Evolutionary conservation across 2,888 invertebrate genomes (phyloP).

Genomic region (Hyposoter dolosus): DNA sequence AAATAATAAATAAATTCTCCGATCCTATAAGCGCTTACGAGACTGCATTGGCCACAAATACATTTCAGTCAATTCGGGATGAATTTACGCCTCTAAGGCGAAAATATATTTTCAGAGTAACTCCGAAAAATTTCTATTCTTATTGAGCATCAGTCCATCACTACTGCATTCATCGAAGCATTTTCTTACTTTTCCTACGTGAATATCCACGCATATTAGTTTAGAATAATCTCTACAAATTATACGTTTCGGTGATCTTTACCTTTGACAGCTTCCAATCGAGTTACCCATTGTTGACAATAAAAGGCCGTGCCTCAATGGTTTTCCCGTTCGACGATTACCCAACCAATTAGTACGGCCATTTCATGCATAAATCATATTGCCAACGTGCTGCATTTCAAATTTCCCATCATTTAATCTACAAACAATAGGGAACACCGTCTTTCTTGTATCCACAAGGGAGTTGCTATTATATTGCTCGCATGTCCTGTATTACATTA

Average conservation of each 20-base stretch:
- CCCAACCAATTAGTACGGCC: slow-evolving; percentile 6
- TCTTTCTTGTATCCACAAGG: background rate
- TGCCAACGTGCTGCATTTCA: background rate
- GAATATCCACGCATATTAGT: background rate
- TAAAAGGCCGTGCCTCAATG: slow-evolving; percentile 5
- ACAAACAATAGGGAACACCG: background rate
- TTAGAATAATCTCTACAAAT: slow-evolving; percentile 1
- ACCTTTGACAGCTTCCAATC: background rate
- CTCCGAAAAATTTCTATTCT: background rate
- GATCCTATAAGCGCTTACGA: background rate
- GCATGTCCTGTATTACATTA: background rate
- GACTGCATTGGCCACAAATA: background rate
- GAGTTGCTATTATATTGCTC: background rate
- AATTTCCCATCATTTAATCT: background rate
- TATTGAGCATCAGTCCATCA: background rate
- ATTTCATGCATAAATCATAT: slow-evolving; percentile 12
- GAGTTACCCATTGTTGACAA: background rate
- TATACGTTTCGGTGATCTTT: background rate
- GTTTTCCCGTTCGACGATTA: background rate
- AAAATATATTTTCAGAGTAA: background rate
- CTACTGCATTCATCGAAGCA: background rate
- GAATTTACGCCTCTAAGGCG: background rate
- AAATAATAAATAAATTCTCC: background rate
- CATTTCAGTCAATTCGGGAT: background rate
- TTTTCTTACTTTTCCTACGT: background rate